Percentiles rank a stretch among this genome's conserved stretches.
Conservation (phyloP, 2,888 invertebrate genomes). For the Temnothorax rugatulus region DNA sequence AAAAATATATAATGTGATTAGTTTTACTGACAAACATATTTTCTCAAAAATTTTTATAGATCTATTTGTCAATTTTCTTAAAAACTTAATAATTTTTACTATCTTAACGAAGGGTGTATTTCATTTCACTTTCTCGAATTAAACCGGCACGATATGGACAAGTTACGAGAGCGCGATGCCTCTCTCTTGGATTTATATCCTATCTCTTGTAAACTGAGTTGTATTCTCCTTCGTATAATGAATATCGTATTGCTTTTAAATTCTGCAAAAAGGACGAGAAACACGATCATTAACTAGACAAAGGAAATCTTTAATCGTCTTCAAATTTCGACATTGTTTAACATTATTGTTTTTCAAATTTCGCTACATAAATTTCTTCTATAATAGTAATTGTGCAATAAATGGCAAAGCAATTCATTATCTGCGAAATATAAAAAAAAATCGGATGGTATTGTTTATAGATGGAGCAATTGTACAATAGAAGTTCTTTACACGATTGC, state of each 20-base stretch:
- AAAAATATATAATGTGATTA: background rate
- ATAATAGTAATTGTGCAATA: background rate
- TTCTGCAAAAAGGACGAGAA: background rate
- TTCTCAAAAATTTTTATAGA: background rate
- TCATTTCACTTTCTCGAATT: background rate
- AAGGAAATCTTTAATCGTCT: conserved; percentile 28
- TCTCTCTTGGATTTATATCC: conserved; percentile 5
- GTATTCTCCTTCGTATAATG: conserved; percentile 16
- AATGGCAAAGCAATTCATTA: background rate
- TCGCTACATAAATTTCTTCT: background rate
- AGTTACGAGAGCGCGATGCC: background rate
- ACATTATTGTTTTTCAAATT: background rate
- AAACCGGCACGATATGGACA: background rate
- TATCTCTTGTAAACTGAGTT: conserved; percentile 17
- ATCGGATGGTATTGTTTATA: conserved; percentile 77
- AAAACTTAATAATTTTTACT: background rate
- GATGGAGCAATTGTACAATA: conserved; percentile 92
- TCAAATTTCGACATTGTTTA: background rate
- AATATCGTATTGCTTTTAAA: conserved; percentile 22
- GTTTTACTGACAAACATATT: background rate
- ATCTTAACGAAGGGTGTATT: background rate
- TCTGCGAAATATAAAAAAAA: background rate
- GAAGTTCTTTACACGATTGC: conserved; percentile 98
- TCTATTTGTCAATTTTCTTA: background rate
- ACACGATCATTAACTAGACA: conserved; percentile 2